These are phyloP conservation scores for Parapristionchus giblindavisi DNA, from an alignment of 2,888 invertebrate species.

Conservation along the genomic window DNA sequence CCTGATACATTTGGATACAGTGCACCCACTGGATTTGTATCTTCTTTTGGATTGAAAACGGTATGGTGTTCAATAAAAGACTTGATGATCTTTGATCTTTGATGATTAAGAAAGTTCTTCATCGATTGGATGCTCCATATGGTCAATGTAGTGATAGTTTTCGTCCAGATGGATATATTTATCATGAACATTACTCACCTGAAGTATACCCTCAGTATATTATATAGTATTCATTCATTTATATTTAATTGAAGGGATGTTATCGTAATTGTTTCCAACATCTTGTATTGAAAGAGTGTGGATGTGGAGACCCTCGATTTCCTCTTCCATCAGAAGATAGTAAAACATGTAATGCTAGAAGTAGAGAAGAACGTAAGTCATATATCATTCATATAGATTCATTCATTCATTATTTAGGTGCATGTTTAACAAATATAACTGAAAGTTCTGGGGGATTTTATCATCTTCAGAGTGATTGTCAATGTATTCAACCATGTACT, in stretches of 20 bases:
- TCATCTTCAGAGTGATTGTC: constrained; percentile 61
- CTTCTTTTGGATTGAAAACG: constrained; percentile 69
- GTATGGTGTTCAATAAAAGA: constrained; percentile 47
- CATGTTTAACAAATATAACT: constrained; percentile 63
- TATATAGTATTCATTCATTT: not conserved
- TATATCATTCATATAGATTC: not conserved
- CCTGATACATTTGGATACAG: constrained; percentile 69
- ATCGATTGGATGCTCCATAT: constrained; percentile 67
- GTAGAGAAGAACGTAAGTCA: constrained; percentile 52
- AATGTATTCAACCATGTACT: constrained; percentile 60
- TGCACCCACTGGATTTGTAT: constrained; percentile 69
- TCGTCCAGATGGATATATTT: constrained; percentile 67
- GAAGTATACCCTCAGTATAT: constrained; percentile 58
- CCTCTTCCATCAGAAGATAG: constrained; percentile 61
- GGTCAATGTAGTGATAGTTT: constrained; percentile 67
- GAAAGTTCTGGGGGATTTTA: constrained; percentile 64
- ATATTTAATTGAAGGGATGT: constrained; percentile 56
- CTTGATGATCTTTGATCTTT: not conserved
- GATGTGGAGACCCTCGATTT: constrained; percentile 69
- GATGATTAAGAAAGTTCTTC: constrained; percentile 61
- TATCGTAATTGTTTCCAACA: constrained; percentile 69
- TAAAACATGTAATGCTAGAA: constrained; percentile 61
- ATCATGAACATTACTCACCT: constrained; percentile 68
- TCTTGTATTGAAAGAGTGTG: constrained; percentile 63
- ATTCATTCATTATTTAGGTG: constrained; percentile 44